Evolutionary conservation across 1,140 invertebrate species (phyloP), one percentile per base, ranked within the genome.

Genomic region (Drosophila albomicans): DNA sequence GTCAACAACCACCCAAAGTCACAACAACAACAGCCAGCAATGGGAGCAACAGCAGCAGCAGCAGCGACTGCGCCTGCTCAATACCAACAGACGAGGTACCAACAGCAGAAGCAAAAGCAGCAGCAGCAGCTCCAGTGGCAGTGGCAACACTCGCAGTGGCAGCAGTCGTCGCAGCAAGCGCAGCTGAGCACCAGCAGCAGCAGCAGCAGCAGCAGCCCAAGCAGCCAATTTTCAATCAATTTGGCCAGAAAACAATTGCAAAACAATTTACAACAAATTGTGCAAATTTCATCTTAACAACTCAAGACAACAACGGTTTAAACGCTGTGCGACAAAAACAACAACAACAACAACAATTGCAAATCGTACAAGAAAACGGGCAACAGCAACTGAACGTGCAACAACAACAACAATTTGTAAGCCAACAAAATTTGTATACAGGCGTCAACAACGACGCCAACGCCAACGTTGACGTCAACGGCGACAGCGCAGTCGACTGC

Each of bases 171-270:
- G 84, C 82, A 78, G 72, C 72, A 75, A 78, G 66, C 76, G 76
- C 76, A 87, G 84, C 82, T 87, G 82, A 88, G 80, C 73, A 87
- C 51, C 82, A 87, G 84, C 78, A 85, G 82, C 78, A 78, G 61
- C 81, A 84, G 61, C 81, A 84, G 65, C 75, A 70, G 38, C 59
- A 46, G 32, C 58, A 65, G 45, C 41, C 66, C 16, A 57, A 75
- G 13, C 52, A 54, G 54, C 48, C 71, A 68, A 41, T 57, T 57
- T 41, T 57, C 10, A 41, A 57, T 32, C 5, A 54, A 32, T 54
- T 54, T 35, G 15, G 35, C 32, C 54, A 57, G 8, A 1, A 38
- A 41, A 51, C 64, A 63, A 64, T 32, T 52, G 13, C 28, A 45
- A 52, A 73, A 73, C 43, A 62, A 48, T 69, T 67, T 30, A 20